Evolutionary conservation across 2,888 invertebrate genomes (phyloP), one percentile per base, ranked within the genome.

Genomic region (Scelioninae gen. 1): DNA sequence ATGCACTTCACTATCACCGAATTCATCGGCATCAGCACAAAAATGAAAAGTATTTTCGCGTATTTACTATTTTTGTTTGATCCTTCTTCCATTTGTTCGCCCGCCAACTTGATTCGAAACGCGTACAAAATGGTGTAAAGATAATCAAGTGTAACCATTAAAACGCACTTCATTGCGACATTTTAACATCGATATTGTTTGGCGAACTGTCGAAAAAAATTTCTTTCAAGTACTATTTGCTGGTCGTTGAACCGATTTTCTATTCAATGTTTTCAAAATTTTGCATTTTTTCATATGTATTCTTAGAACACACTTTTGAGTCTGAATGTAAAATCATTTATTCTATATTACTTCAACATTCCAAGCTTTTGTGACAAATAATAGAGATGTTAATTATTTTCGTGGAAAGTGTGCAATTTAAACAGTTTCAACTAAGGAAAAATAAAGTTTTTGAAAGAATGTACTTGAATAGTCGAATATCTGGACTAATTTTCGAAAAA

Each of bases 41-140:
- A 78, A 69, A 65, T 55, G 71, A 56, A 62, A 71, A 78, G 78
- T 55, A 38, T 71, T 71, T 11, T n/a, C 5, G 43, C 65, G 55
- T 78, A 78, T 78, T 78, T 68, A 45, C 56, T 63, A 53, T 63
- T 69, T 62, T 77, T 69, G 76, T 77, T 77, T 66, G 32, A 53
- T 68, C n/a, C 53, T 62, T 69, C 34, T 45, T 78, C 31, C 69
- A 38, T 49, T 78, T 45, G 29, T 71, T 78, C 63, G 62, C n/a
- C 3, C 32, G 10, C 31, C 10, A 58, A 53, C 49, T 51, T 53
- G 29, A 58, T 23, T 11, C 38, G 13, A 5, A 51, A 40, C 29
- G 34, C 56, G 15, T 23, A 74, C 23, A 34, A 62, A 62, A 51
- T 11, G 16, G 43, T 29, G 49, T 45, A 68, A 69, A 69, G 38